Percentiles rank a stretch among this genome's conserved stretches.
These are phyloP conservation scores for Hyles euphorbiae DNA, from an alignment of 1,140 invertebrate genomes.

Conservation along the genomic window DNA sequence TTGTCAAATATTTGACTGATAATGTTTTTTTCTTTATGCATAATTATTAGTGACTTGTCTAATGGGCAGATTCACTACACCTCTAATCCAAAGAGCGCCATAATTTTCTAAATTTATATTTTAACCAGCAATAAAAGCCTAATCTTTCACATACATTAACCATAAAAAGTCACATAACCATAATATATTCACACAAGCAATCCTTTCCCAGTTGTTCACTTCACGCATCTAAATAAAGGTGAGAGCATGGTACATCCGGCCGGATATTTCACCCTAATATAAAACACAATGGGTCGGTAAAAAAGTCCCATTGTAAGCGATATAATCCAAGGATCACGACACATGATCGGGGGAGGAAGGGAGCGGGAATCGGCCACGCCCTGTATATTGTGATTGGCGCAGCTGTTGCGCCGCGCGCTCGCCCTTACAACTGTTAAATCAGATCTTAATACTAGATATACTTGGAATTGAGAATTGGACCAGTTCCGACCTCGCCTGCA, in stretches of 20 bases:
- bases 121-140: not conserved
- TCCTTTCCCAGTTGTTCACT: slow-evolving; percentile 57
- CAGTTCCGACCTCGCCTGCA: too few relatives aligned
- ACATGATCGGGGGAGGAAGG: slow-evolving; percentile 24
- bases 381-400: slow-evolving; percentile 70
- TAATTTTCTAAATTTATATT: too few relatives aligned
- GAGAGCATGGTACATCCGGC: slow-evolving; percentile 66
- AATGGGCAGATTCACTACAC: too few relatives aligned
- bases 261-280: slow-evolving; percentile 71
- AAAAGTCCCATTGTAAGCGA: slow-evolving; percentile 69
- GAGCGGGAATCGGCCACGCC: slow-evolving; percentile 50
- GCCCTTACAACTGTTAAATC: slow-evolving; percentile 32
- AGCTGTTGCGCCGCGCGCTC: slow-evolving; percentile 54
- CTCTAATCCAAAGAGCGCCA: too few relatives aligned
- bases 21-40: too few relatives aligned
- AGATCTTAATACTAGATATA: not conserved
- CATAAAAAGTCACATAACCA: not conserved
- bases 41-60: too few relatives aligned
- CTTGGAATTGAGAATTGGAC: too few relatives aligned
- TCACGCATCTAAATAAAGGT: slow-evolving; percentile 54
- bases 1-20: too few relatives aligned
- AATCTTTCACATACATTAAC: not conserved
- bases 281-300: slow-evolving; percentile 61
- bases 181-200: slow-evolving; percentile 19
- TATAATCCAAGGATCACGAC: slow-evolving; percentile 62